Conservation (phyloP, 2,113 vertebrate genomes). For the Camelus dromedarius region DNA sequence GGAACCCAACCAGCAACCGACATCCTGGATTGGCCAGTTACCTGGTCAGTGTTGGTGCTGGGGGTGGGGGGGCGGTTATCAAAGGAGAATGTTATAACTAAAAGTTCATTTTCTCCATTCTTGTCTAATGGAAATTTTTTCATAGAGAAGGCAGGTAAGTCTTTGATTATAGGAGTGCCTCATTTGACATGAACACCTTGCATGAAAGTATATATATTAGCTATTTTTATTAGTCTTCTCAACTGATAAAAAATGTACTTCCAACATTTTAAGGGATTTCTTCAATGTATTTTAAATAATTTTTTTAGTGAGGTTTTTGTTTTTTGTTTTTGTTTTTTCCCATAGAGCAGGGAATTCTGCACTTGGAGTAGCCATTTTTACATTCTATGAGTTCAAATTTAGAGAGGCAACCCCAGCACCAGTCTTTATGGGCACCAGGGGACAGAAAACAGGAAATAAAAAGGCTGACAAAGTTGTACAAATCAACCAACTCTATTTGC, state of each 20-base stretch:
- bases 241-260: not conserved
- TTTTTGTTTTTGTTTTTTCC: not conserved
- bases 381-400: conserved; percentile 4
- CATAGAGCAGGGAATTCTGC: not conserved
- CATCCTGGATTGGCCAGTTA: too few relatives aligned
- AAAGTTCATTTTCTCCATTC: too few relatives aligned
- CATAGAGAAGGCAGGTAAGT: not conserved
- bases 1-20: too few relatives aligned
- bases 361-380: not conserved
- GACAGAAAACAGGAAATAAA: conserved; percentile 41
- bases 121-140: too few relatives aligned
- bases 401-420: not conserved
- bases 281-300: conserved; percentile 15
- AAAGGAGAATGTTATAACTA: too few relatives aligned
- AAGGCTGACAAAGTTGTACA: not conserved
- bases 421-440: not conserved
- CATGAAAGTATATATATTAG: not conserved
- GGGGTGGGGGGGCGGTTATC: too few relatives aligned
- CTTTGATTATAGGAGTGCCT: not conserved
- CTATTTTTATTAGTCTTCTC: not conserved
- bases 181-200: not conserved
- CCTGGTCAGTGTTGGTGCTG: too few relatives aligned
- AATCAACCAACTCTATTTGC: not conserved
- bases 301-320: not conserved
- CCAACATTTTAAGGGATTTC: not conserved